phyloP scores from a whole-genome alignment of 2,797 vertebrate genomes.

The Phylloscopus collybita region DNA sequence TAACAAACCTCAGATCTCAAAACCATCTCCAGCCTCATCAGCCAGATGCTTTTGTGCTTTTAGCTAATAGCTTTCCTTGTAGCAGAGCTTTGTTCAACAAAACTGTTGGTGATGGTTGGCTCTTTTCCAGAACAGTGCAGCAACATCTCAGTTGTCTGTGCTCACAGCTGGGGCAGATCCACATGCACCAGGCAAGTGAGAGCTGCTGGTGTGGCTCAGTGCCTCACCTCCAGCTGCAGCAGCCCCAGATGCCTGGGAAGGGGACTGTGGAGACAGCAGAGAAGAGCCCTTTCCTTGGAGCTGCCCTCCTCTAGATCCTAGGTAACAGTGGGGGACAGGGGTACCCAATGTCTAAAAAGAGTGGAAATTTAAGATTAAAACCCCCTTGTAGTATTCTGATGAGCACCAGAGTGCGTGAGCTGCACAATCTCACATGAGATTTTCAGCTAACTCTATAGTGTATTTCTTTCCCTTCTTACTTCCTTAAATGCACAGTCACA shows the following conservation, averaged over 20 bases:
- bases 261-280: not conserved
- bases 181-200: not conserved
- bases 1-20: not conserved
- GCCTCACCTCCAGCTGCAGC: not conserved
- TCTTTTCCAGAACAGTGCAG: not conserved
- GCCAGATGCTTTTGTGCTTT: not conserved
- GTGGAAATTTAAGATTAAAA: not conserved
- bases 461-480: not conserved
- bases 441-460: not conserved
- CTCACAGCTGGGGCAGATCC: not conserved
- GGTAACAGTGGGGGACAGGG: not conserved
- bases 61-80: not conserved
- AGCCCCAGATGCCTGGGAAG: not conserved
- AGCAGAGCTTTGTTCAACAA: not conserved
- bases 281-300: not conserved
- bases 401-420: not conserved
- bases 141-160: not conserved
- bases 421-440: not conserved
- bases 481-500: not conserved
- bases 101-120: not conserved
- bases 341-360: not conserved
- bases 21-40: not conserved
- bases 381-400: rapidly evolving
- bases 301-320: not conserved
- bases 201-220: not conserved